phyloP scores from a whole-genome alignment of 2,888 invertebrate species.

The Opisthograptis luteolata region DNA sequence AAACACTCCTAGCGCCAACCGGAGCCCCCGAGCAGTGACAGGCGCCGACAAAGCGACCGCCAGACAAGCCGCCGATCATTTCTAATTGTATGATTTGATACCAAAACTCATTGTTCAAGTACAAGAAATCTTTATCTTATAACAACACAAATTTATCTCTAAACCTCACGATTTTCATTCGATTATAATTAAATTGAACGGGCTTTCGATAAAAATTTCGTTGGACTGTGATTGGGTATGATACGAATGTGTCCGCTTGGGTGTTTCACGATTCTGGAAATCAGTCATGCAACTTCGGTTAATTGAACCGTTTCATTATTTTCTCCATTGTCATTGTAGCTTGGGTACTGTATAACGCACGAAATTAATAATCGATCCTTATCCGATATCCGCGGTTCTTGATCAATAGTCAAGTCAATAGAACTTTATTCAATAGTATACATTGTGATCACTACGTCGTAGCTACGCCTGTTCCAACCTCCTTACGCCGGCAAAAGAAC shows the following conservation, averaged over 20 bases:
- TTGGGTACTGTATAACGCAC: no score
- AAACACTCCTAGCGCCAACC: constrained; percentile 40
- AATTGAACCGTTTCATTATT: no score
- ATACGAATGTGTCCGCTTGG: neutral
- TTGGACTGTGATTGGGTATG: no score
- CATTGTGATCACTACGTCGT: no score
- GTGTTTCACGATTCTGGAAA: constrained; percentile 12
- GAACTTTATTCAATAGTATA: no score
- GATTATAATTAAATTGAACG: constrained; percentile 22
- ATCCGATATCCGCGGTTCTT: no score
- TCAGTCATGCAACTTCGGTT: constrained; percentile 1
- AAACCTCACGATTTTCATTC: constrained; percentile 31
- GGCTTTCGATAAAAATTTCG: constrained; percentile 15
- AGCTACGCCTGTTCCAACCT: no score
- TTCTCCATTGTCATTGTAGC: no score
- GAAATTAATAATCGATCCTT: no score
- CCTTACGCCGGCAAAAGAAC: no score
- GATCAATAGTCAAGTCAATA: no score
- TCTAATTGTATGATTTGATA: constrained; percentile 84
- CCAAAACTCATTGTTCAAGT: constrained; percentile 79
- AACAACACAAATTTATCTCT: constrained; percentile 21
- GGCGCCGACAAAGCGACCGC: constrained; percentile 76
- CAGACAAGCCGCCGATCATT: constrained; percentile 71
- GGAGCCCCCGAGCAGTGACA: constrained; percentile 63
- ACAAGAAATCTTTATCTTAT: constrained; percentile 70